phyloP scores from a whole-genome alignment of 2,113 vertebrate genomes.

The Columba janthina region DNA sequence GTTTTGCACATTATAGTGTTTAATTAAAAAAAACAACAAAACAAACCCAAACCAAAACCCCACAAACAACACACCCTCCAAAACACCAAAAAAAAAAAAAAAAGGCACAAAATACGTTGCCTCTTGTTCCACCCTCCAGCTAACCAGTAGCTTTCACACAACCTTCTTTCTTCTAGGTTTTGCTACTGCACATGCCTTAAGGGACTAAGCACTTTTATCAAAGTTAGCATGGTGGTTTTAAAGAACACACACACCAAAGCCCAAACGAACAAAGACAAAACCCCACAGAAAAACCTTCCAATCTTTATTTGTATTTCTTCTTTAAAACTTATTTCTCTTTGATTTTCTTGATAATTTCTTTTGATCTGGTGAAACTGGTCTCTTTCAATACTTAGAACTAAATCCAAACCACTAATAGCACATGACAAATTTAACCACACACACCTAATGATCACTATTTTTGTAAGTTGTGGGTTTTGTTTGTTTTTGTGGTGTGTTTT shows the following conservation, averaged over 20 bases:
- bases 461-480: neutral
- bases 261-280: neutral
- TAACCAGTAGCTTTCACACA: neutral
- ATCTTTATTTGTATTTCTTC: neutral
- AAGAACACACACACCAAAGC: neutral
- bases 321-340: neutral
- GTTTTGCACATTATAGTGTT: neutral
- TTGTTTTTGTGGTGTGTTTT: too few species aligned
- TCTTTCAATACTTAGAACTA: neutral
- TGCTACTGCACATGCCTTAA: neutral
- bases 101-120: neutral
- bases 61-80: neutral
- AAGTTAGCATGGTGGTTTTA: neutral
- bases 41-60: too few species aligned
- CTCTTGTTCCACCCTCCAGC: fast-evolving
- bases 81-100: neutral
- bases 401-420: neutral
- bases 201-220: neutral
- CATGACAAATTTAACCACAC: neutral
- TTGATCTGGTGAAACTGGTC: neutral
- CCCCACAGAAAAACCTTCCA: neutral
- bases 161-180: neutral
- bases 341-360: neutral
- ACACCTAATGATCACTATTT: neutral
- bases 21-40: too few species aligned